A percentile compares a stretch with the other conserved stretches of the same genome.
phyloP scores from a whole-genome alignment of 2,888 invertebrate species.

The Lasioglossum malachurum region DNA sequence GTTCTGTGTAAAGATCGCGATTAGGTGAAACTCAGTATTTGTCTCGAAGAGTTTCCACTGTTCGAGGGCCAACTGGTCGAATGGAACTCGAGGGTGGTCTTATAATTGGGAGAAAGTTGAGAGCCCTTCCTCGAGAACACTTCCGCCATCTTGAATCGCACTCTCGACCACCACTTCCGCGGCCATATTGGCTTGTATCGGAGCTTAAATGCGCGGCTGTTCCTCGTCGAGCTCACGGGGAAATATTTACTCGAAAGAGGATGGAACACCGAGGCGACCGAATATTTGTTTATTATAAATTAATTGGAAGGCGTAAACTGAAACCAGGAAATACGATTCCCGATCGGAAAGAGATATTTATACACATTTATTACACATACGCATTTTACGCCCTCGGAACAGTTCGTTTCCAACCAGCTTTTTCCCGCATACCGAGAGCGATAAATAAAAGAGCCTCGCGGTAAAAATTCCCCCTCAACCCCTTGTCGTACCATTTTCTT shows the following conservation, averaged over 20 bases:
- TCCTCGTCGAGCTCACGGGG: neutral
- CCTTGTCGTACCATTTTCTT: too few relatives aligned
- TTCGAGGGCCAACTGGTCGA: neutral
- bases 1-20: neutral
- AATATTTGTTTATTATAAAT: neutral
- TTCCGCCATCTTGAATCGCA: slow-evolving; percentile 14
- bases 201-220: neutral
- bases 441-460: too few relatives aligned
- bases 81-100: slow-evolving; percentile 1
- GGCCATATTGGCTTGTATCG: neutral
- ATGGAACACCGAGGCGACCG: neutral
- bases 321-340: too few relatives aligned
- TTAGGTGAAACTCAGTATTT: neutral
- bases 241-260: neutral
- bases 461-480: too few relatives aligned
- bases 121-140: slow-evolving; percentile 7
- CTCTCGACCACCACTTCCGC: neutral
- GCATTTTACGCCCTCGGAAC: too few relatives aligned
- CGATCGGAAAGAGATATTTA: too few relatives aligned
- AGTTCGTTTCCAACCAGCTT: too few relatives aligned
- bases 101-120: slow-evolving; percentile 4
- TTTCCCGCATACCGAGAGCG: too few relatives aligned
- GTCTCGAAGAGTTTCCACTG: neutral
- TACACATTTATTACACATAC: too few relatives aligned
- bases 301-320: too few relatives aligned